Percentiles rank a stretch among this genome's conserved stretches.
Evolutionary conservation across 2,888 invertebrate species (phyloP).

Genomic region (Mantis religiosa): DNA sequence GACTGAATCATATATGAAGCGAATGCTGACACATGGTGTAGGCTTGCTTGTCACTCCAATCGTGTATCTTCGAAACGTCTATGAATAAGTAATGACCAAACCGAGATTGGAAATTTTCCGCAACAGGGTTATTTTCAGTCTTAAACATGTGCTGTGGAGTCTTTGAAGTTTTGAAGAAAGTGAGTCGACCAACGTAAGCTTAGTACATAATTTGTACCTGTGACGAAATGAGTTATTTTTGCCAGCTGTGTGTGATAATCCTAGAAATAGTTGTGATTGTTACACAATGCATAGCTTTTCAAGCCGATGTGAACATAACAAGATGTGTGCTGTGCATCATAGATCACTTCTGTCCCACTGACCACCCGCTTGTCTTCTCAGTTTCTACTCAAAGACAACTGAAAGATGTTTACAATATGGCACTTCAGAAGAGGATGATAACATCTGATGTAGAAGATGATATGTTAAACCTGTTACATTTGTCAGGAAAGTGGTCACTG

Average conservation of each 20-base stretch:
- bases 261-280: not conserved
- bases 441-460: not conserved
- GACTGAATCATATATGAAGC: not conserved
- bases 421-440: not conserved
- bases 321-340: not conserved
- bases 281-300: not conserved
- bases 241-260: not conserved
- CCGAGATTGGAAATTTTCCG: not conserved
- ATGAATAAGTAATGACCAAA: not conserved
- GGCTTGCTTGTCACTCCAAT: not conserved
- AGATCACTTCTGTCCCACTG: not conserved
- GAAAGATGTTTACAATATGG: not conserved
- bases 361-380: not conserved
- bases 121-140: not conserved
- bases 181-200: not conserved
- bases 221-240: not conserved
- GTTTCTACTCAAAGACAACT: not conserved
- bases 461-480: not conserved
- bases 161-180: not conserved
- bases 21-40: not conserved
- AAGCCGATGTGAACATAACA: not conserved
- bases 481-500: not conserved
- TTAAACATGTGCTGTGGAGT: not conserved
- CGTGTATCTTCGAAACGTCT: not conserved
- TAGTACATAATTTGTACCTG: not conserved